Percentiles rank a stretch among this genome's conserved stretches.
Conservation (phyloP, 2,113 vertebrate genomes). For the Corapipo altera region DNA sequence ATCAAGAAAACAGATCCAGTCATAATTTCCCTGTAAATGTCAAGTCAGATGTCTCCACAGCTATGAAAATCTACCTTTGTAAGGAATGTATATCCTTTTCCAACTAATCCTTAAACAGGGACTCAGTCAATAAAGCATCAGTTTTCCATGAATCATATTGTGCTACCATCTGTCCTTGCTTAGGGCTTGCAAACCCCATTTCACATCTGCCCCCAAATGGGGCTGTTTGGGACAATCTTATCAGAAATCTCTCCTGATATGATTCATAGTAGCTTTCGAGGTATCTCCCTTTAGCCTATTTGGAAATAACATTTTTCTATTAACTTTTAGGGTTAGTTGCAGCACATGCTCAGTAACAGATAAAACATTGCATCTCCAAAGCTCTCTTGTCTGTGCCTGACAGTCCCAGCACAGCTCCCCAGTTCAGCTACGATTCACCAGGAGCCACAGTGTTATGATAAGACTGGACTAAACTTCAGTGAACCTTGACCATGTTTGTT, state of each 20-base stretch:
- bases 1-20: not conserved
- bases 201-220: not conserved
- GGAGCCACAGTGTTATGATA: not conserved
- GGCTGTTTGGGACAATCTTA: not conserved
- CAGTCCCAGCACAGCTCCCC: not conserved
- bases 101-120: not conserved
- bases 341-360: not conserved
- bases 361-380: not conserved
- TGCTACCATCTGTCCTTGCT: not conserved
- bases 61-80: not conserved
- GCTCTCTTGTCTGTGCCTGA: not conserved
- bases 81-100: not conserved
- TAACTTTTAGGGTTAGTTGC: not conserved
- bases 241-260: not conserved
- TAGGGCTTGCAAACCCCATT: not conserved
- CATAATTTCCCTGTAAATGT: not conserved
- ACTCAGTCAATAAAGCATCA: not conserved
- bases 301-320: not conserved
- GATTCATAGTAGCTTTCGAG: not conserved
- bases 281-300: not conserved
- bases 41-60: not conserved
- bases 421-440: not conserved
- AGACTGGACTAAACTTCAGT: not conserved
- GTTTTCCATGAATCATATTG: not conserved
- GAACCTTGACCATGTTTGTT: not conserved